Percentiles rank a stretch among this genome's conserved stretches.
Evolutionary conservation across 2,888 invertebrate species (phyloP).

Genomic region (Perdita meconis): DNA sequence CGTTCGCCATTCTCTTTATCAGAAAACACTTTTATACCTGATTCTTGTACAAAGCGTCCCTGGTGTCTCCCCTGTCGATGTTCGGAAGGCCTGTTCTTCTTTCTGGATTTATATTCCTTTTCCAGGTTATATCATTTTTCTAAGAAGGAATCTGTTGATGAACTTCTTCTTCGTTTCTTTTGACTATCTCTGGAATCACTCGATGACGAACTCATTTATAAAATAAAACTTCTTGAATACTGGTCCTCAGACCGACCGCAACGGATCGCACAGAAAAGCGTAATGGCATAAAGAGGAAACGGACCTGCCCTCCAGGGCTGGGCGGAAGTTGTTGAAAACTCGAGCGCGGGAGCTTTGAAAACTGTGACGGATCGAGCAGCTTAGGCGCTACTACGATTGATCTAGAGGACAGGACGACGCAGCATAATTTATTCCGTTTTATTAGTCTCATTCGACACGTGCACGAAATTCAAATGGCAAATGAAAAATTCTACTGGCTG

Average conservation of each 20-base stretch:
- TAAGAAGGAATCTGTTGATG: slow-evolving; percentile 1
- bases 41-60: not conserved
- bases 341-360: slow-evolving; percentile 6
- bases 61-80: not conserved
- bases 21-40: not conserved
- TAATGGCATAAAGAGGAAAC: slow-evolving; percentile 1
- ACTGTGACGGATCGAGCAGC: slow-evolving; percentile 19
- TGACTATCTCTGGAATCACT: not conserved
- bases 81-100: slow-evolving; percentile 1
- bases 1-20: slow-evolving; percentile 1
- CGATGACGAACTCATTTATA: not conserved
- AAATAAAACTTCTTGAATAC: slow-evolving; percentile 2
- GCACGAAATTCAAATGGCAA: too few species aligned
- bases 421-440: too few species aligned
- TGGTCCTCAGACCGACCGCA: slow-evolving; percentile 6
- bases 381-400: too few species aligned
- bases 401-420: too few species aligned
- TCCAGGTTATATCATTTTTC: not conserved
- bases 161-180: slow-evolving; percentile 2
- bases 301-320: not conserved
- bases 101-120: not conserved
- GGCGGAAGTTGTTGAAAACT: slow-evolving; percentile 6
- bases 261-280: slow-evolving; percentile 9
- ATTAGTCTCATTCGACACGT: too few species aligned
- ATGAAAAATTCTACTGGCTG: too few species aligned